Evolutionary conservation across 2,797 vertebrate species (phyloP).

Genomic region (Enteromius fasciolatus): DNA sequence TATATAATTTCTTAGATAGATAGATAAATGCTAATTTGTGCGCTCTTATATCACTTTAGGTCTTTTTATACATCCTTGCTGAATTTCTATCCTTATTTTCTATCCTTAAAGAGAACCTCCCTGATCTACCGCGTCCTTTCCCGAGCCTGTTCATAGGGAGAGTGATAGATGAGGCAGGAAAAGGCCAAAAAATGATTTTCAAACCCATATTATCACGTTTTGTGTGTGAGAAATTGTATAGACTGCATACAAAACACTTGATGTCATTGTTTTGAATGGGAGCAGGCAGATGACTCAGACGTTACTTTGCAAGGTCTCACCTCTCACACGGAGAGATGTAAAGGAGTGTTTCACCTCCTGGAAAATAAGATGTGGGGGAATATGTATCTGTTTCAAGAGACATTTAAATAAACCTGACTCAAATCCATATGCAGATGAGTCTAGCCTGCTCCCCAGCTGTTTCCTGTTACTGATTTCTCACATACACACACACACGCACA

Average conservation of each 20-base stretch:
- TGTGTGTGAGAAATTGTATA: background rate
- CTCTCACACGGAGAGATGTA: background rate
- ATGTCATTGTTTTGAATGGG: slow-evolving; percentile 34
- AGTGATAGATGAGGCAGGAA: background rate
- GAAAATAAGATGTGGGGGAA: background rate
- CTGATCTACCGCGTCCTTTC: background rate
- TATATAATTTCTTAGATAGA: too few species aligned
- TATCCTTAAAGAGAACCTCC: background rate
- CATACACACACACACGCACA: background rate
- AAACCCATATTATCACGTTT: background rate
- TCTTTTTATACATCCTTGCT: background rate
- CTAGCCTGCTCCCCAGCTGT: slow-evolving; percentile 76
- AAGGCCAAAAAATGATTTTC: background rate
- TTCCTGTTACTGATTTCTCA: slow-evolving; percentile 75
- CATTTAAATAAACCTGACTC: slow-evolving; percentile 48
- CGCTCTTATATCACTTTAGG: background rate
- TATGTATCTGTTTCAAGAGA: slow-evolving; percentile 16
- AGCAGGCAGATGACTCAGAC: background rate
- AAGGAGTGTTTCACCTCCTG: background rate
- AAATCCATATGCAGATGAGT: slow-evolving; percentile 60
- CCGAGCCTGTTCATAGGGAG: background rate
- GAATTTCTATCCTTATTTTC: background rate
- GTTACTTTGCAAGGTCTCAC: background rate
- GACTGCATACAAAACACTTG: background rate
- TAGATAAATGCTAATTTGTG: background rate